Conservation (phyloP, 2,797 vertebrate species). For the Syndactyla subalaris region DNA sequence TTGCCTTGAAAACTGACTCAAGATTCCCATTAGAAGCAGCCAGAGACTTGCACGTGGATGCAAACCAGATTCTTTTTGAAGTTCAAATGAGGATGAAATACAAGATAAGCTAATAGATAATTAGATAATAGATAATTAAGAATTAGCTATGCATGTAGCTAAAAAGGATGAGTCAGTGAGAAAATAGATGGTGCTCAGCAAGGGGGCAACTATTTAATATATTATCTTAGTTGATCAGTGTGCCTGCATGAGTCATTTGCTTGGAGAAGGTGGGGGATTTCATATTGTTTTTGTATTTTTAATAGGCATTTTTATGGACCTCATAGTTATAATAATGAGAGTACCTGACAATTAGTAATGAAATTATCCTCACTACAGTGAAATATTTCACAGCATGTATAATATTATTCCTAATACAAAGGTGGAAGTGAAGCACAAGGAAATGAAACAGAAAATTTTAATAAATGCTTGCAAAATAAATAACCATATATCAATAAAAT, state of each 20-base stretch:
- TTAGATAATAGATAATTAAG: constrained; percentile 64
- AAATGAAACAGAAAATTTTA: constrained; percentile 37
- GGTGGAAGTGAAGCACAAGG: constrained; percentile 18
- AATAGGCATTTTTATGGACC: constrained; percentile 59
- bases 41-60: neutral
- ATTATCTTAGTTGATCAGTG: constrained; percentile 51
- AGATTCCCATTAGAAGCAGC: neutral
- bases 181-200: constrained; percentile 33
- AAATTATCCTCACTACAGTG: constrained; percentile 61
- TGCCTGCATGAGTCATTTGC: constrained; percentile 52
- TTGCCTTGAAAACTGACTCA: neutral
- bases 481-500: constrained; percentile 12
- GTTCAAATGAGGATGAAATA: constrained; percentile 40
- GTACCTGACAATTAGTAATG: constrained; percentile 63
- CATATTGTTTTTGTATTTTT: constrained; percentile 55
- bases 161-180: constrained; percentile 50
- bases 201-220: constrained; percentile 30
- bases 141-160: constrained; percentile 33
- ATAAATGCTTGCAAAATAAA: constrained; percentile 39
- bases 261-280: constrained; percentile 32
- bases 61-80: constrained; percentile 1
- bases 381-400: constrained; percentile 58
- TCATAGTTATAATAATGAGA: constrained; percentile 51
- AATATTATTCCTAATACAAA: constrained; percentile 34
- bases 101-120: constrained; percentile 55